Evolutionary conservation across 2,797 vertebrate species (phyloP).

Genomic region (Nyctibius grandis): DNA sequence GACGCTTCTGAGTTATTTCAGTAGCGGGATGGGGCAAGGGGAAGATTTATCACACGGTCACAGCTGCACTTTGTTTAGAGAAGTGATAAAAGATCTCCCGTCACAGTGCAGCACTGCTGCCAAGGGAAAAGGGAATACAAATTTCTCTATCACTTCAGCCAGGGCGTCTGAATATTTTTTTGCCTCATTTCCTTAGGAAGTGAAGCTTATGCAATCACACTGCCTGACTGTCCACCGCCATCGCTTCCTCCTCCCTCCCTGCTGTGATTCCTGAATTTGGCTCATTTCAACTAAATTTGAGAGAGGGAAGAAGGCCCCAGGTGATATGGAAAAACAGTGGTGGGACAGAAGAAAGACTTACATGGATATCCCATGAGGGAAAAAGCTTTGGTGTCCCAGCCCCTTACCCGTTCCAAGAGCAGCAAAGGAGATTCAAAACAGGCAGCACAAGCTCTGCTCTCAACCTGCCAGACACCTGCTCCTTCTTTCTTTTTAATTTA

Average conservation of each 20-base stretch:
- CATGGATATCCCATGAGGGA: background rate
- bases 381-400: background rate
- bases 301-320: background rate
- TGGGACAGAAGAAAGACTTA: background rate
- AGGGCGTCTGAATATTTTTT: background rate
- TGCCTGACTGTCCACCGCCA: background rate
- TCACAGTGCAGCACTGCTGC: background rate
- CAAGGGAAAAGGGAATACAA: background rate
- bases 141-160: background rate
- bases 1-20: background rate
- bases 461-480: accelerated
- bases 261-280: background rate
- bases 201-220: background rate
- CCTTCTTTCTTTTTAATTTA: background rate
- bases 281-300: background rate
- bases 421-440: background rate
- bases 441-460: background rate
- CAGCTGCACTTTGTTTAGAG: background rate
- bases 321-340: background rate
- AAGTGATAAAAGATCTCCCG: background rate
- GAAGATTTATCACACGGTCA: background rate
- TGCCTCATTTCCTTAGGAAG: conserved; percentile 6
- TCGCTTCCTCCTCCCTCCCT: background rate
- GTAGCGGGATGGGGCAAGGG: background rate
- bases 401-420: background rate